A percentile compares a stretch with the other conserved stretches of the same genome.
Evolutionary conservation across 2,797 vertebrate species (phyloP).

Genomic region (Sebastes hopkinsi): DNA sequence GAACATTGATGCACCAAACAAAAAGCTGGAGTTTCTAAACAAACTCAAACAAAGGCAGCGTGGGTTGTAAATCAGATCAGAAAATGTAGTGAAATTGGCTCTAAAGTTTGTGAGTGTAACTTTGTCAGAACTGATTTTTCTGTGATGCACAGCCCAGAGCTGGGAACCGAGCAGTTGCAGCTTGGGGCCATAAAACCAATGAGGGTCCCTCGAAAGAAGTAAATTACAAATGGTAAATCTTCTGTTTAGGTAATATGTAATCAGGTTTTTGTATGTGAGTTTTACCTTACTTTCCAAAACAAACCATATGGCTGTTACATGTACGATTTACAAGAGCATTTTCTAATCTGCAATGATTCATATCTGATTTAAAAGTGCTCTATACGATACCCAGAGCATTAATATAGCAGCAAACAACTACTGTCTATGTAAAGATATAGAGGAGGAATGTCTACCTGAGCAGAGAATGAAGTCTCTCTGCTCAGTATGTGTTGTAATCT

Average conservation of each 20-base stretch:
- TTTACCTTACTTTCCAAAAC: neutral
- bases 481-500: too few species aligned
- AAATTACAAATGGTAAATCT: neutral
- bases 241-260: neutral
- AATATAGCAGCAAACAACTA: too few species aligned
- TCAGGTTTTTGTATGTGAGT: neutral
- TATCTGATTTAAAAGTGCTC: neutral
- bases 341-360: neutral
- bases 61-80: neutral
- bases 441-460: too few species aligned
- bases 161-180: neutral
- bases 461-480: too few species aligned
- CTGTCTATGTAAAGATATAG: too few species aligned
- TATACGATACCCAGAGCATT: too few species aligned
- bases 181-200: neutral
- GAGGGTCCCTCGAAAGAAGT: neutral
- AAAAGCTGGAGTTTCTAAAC: neutral
- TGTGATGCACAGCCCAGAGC: neutral
- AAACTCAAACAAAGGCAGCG: neutral
- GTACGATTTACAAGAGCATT: neutral
- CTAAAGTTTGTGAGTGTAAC: neutral
- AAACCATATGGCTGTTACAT: neutral
- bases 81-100: neutral
- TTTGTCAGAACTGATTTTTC: neutral
- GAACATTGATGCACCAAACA: neutral